These are phyloP conservation scores for Tyto alba DNA, from an alignment of 2,113 vertebrate species.

Conservation along the genomic window DNA sequence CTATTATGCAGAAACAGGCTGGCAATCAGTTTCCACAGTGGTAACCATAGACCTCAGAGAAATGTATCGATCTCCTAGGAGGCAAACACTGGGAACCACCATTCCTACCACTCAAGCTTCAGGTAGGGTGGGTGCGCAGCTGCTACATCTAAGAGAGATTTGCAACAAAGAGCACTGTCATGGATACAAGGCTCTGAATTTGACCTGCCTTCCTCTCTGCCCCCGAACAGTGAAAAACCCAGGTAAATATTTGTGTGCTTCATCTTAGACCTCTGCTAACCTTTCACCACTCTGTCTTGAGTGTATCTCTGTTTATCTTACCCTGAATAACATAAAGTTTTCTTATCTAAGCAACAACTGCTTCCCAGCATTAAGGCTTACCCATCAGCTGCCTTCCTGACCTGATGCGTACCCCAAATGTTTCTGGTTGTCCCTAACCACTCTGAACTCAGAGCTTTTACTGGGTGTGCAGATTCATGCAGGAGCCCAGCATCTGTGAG, in stretches of 20 bases:
- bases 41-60: not conserved
- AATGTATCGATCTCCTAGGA: not conserved
- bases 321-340: not conserved
- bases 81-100: not conserved
- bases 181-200: not conserved
- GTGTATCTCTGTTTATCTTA: not conserved
- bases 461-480: not conserved
- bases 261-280: not conserved
- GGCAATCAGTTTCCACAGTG: not conserved
- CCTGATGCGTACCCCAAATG: not conserved
- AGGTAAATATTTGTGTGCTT: slow-evolving; percentile 31
- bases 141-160: not conserved
- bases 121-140: not conserved
- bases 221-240: not conserved
- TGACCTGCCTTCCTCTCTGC: not conserved
- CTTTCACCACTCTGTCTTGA: slow-evolving; percentile 1
- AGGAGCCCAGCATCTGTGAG: not conserved
- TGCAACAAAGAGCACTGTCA: not conserved
- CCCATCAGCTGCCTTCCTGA: not conserved
- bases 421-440: not conserved
- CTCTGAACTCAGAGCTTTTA: not conserved
- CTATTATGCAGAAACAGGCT: not conserved
- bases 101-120: not conserved
- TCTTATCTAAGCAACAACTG: slow-evolving; percentile 10
- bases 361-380: not conserved